phyloP scores from a whole-genome alignment of 1,140 invertebrate species.

The Coenobita brevimanus region DNA sequence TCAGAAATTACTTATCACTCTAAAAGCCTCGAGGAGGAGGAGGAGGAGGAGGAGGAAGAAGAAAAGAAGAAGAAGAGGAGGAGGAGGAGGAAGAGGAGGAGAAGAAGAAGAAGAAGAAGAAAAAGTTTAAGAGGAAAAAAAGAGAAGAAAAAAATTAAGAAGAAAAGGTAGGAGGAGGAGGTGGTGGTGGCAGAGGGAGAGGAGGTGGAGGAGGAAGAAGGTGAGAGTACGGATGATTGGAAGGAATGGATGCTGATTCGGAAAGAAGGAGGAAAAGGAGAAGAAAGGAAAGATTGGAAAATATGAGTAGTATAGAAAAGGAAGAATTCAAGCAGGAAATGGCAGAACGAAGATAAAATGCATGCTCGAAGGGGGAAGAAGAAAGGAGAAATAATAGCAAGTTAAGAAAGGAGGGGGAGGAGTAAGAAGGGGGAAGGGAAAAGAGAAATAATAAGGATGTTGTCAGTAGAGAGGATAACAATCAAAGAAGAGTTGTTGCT shows the following conservation, averaged over 20 bases:
- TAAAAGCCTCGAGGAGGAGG: conserved; percentile 16
- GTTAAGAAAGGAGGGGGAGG: too few relatives aligned
- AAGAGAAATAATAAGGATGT: too few relatives aligned
- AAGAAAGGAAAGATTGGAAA: background rate
- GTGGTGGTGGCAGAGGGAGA: too few relatives aligned
- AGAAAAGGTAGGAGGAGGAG: background rate
- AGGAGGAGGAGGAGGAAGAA: background rate
- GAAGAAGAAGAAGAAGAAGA: background rate
- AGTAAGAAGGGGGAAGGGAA: too few relatives aligned
- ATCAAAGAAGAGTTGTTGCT: too few relatives aligned
- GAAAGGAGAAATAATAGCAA: background rate
- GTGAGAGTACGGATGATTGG: background rate
- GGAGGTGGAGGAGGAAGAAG: background rate
- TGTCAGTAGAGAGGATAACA: too few relatives aligned
- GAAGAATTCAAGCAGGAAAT: background rate
- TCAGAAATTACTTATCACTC: conserved; percentile 55
- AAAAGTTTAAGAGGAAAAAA: background rate
- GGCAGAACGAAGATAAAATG: background rate
- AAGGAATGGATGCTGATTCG: too few relatives aligned
- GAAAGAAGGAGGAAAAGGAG: background rate
- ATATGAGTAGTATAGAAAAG: too few relatives aligned
- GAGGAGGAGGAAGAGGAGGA: too few relatives aligned
- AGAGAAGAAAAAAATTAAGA: too few relatives aligned
- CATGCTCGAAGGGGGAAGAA: background rate
- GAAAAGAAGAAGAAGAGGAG: too few relatives aligned